These are phyloP conservation scores for Slavum lentiscoides DNA, from an alignment of 2,888 invertebrate species.

Conservation along the genomic window DNA sequence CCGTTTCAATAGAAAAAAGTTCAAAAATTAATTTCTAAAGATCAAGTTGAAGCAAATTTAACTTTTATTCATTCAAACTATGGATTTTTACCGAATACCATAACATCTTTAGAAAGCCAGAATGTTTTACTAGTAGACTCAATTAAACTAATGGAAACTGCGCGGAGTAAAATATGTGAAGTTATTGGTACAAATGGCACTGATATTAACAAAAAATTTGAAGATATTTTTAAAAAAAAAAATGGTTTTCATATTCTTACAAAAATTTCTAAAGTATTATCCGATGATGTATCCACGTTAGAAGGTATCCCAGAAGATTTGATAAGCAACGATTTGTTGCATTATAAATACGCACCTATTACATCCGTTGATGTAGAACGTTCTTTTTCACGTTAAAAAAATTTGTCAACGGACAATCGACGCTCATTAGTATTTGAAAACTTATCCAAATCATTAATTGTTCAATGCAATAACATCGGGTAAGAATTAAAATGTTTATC, in stretches of 20 bases:
- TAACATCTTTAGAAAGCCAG: constrained; percentile 3
- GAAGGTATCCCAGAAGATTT: no score
- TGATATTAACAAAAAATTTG: constrained; percentile 11
- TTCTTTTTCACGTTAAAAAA: no score
- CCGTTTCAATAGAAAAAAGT: neutral
- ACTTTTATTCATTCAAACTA: constrained; percentile 1
- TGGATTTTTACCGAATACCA: neutral
- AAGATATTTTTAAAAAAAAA: constrained; percentile 7
- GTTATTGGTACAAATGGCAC: constrained; percentile 3
- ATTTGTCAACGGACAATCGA: no score
- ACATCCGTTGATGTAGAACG: no score
- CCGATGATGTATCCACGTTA: no score
- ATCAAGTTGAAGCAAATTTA: constrained; percentile 6
- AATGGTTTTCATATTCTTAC: constrained; percentile 9
- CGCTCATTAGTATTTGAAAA: no score
- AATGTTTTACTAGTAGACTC: neutral
- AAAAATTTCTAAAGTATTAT: constrained; percentile 12
- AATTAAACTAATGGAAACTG: neutral
- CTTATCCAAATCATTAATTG: neutral
- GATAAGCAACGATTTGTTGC: no score
- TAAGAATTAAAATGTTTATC: no score
- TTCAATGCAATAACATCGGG: neutral
- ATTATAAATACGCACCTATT: no score
- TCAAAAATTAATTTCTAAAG: neutral
- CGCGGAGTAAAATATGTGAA: neutral